Evolutionary conservation across 2,797 vertebrate species (phyloP).

Genomic region (Sardinella longiceps): DNA sequence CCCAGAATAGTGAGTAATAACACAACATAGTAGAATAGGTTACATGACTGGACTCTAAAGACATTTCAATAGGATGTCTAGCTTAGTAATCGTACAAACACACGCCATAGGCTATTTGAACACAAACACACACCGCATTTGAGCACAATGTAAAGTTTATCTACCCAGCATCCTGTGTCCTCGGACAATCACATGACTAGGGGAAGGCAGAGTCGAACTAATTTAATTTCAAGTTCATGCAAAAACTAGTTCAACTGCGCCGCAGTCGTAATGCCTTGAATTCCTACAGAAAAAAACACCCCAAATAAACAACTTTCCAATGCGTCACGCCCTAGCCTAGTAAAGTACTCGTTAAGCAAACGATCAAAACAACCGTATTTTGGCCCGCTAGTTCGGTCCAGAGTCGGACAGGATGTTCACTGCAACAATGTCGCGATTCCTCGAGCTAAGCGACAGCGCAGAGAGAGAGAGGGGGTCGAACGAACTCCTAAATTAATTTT

Average conservation of each 20-base stretch:
- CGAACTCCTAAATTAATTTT: not conserved
- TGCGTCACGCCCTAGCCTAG: not conserved
- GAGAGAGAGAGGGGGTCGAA: not conserved
- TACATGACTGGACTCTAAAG: too few species aligned
- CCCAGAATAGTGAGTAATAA: too few species aligned
- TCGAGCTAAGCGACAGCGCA: not conserved
- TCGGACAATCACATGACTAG: not conserved
- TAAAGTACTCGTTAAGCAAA: not conserved
- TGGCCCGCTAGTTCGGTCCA: not conserved
- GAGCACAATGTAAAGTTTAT: not conserved
- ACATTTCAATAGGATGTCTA: too few species aligned
- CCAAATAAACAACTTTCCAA: not conserved
- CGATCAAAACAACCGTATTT: not conserved
- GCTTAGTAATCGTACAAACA: not conserved
- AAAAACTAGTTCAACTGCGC: not conserved
- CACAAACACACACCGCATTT: not conserved
- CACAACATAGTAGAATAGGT: too few species aligned
- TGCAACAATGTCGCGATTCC: conserved; percentile 22
- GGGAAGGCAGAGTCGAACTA: not conserved
- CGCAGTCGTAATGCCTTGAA: not conserved
- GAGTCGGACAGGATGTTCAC: conserved; percentile 16
- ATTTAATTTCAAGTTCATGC: conserved; percentile 13
- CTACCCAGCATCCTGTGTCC: not conserved
- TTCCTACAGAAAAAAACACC: not conserved
- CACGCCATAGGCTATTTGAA: not conserved